These are phyloP conservation scores for Platyrinchus mystaceus DNA, from an alignment of 2,797 vertebrate species.

Conservation along the genomic window DNA sequence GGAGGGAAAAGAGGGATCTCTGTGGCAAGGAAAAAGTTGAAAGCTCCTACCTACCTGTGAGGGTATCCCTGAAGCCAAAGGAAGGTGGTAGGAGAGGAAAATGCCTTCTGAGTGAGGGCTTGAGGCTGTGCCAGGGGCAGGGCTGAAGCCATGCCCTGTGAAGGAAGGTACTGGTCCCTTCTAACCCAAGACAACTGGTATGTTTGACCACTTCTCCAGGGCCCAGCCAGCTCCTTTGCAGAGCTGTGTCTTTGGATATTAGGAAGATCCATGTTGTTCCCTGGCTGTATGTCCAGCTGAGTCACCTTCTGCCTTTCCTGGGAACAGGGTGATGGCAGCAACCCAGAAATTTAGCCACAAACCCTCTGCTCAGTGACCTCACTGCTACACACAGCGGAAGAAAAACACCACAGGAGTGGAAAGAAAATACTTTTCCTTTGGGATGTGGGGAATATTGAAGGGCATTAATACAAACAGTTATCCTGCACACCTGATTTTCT, in stretches of 20 bases:
- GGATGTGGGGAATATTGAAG: neutral
- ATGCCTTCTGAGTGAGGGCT: neutral
- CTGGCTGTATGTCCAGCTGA: neutral
- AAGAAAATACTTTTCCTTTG: neutral
- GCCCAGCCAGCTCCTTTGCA: neutral
- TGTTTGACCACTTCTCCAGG: neutral
- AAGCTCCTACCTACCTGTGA: neutral
- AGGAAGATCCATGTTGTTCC: neutral
- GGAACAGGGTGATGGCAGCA: neutral
- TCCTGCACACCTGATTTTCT: neutral
- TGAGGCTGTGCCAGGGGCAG: neutral
- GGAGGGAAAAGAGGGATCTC: too few species aligned
- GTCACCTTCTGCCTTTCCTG: neutral
- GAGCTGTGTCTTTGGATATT: neutral
- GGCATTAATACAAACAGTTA: neutral
- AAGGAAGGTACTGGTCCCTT: neutral
- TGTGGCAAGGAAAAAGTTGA: neutral
- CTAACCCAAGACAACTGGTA: neutral
- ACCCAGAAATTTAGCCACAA: neutral
- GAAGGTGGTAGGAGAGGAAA: neutral
- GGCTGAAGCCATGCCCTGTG: accelerated
- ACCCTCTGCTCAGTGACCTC: neutral
- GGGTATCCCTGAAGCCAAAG: neutral
- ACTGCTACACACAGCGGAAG: neutral
- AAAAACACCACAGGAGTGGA: neutral